phyloP scores from a whole-genome alignment of 2,797 vertebrate genomes.

The Micromesistius poutassou region DNA sequence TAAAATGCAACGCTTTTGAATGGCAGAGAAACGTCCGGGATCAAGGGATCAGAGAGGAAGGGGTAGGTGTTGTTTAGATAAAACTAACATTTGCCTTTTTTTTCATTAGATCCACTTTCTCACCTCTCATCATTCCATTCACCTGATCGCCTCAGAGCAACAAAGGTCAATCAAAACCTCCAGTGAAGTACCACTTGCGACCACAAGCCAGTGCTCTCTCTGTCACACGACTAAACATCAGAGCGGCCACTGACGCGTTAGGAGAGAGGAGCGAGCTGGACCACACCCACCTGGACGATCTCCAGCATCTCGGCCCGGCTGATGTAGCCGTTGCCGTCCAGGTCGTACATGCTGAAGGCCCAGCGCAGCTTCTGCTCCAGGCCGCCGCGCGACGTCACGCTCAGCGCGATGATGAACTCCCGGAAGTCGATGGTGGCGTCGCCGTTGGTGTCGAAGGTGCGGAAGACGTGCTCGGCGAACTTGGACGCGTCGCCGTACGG shows the following conservation, averaged over 20 bases:
- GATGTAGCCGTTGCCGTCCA: constrained; percentile 82
- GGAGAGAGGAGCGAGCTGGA: background rate
- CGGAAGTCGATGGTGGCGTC: constrained; percentile 81
- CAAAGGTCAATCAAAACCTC: background rate
- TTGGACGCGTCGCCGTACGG: constrained; percentile 81
- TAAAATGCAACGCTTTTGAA: too few relatives aligned
- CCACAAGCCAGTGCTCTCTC: background rate
- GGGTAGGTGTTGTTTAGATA: too few relatives aligned
- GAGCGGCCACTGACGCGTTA: background rate
- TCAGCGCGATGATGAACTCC: constrained; percentile 82
- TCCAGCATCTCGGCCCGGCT: constrained; percentile 81
- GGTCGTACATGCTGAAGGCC: constrained; percentile 83
- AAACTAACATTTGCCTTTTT: too few relatives aligned
- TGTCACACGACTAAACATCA: background rate
- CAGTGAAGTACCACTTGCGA: background rate
- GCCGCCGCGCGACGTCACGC: constrained; percentile 77
- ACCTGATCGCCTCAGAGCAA: too few relatives aligned
- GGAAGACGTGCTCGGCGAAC: constrained; percentile 81
- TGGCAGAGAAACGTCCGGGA: too few relatives aligned
- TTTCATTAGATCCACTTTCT: too few relatives aligned
- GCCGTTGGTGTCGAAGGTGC: constrained; percentile 79
- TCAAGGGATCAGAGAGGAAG: too few relatives aligned
- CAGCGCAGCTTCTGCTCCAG: constrained; percentile 82
- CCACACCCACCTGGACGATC: constrained; percentile 77
- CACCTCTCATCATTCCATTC: background rate